Base-by-base conservation (phyloP, 2,888 invertebrate genomes). In the Acleris cristana region DNA sequence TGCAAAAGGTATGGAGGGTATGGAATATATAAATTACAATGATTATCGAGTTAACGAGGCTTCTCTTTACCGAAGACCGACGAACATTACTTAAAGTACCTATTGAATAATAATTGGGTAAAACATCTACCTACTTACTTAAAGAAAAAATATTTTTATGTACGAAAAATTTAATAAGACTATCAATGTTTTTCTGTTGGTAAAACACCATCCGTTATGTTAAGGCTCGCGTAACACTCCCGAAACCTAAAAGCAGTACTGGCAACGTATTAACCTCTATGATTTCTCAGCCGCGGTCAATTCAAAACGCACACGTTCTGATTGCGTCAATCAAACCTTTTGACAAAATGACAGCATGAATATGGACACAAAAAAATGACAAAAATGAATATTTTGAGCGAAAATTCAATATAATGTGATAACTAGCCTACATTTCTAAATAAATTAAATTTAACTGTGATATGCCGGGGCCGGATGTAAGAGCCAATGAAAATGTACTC, bases 401-500 rank as follows among this genome's bases (percentile, higher is more conserved):
- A 77, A 85, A 86, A 87, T 85, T 87, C 80, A 81, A 80, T 87
- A 90, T 86, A 86, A 89, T 90, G 88, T 87, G 84, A 87, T 77
- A 73, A 81, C 74, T 79, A 77, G 74, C 77, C 74, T 81, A 78
- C 79, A 84, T 78, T 70, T 79, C 78, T 79, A 80, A 81, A 80
- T 76, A 82, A 79, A 81, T 79, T 79, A 78, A 81, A 82, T 82
- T 83, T 81, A 80, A 80, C 85, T 86, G 86, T 92, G 92, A 88
- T 89, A 92, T 92, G 92, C 92, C 92, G 86, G 92, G 92, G 82
- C 91, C 92, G 73, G 92, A 92, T 89, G 86, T 88, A 73, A 88
- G 87, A 86, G 79, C 89, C 82, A 89, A 90, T 79, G 89, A 92
- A 79, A 90, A 92, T 92, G 92, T 90, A 73, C 84, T 87, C 81